These are phyloP conservation scores for Teleogryllus oceanicus DNA, from an alignment of 2,888 invertebrate species.

Conservation along the genomic window DNA sequence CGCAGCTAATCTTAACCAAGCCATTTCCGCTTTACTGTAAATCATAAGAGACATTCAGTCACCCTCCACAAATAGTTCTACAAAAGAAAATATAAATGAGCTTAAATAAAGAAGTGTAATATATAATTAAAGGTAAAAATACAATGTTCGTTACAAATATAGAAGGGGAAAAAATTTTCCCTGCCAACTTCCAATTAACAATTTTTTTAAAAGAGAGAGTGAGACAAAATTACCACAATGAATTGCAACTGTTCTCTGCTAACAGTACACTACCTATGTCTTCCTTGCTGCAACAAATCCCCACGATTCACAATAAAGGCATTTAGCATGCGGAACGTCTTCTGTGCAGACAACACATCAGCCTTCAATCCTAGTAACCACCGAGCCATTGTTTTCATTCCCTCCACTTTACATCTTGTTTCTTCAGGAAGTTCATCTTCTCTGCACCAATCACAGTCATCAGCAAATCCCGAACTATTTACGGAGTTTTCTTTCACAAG, in stretches of 20 bases:
- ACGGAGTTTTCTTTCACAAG: conserved; percentile 70
- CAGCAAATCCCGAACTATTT: conserved; percentile 52
- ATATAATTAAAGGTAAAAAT: neutral
- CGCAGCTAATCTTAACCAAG: conserved; percentile 86
- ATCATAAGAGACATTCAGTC: neutral
- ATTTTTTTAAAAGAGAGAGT: too few relatives aligned
- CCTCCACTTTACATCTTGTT: conserved; percentile 84
- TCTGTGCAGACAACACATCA: conserved; percentile 82
- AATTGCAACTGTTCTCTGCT: too few relatives aligned
- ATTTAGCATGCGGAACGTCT: conserved; percentile 90
- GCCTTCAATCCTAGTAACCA: conserved; percentile 90
- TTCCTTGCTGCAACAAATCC: conserved; percentile 62
- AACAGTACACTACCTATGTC: conserved; percentile 34
- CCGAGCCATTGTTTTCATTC: conserved; percentile 92
- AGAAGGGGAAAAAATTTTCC: neutral
- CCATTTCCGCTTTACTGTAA: conserved; percentile 81
- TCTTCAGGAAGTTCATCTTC: conserved; percentile 86
- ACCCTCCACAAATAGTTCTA: conserved; percentile 19
- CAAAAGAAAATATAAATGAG: conserved; percentile 27
- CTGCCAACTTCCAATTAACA: too few relatives aligned
- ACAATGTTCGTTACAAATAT: neutral
- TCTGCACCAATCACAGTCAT: conserved; percentile 70
- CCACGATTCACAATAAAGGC: conserved; percentile 92
- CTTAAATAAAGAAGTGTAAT: neutral
- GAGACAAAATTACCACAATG: too few relatives aligned